Base-by-base conservation (phyloP, 92 coral and sea anemone species). In the Zoanthus solanderi region DNA sequence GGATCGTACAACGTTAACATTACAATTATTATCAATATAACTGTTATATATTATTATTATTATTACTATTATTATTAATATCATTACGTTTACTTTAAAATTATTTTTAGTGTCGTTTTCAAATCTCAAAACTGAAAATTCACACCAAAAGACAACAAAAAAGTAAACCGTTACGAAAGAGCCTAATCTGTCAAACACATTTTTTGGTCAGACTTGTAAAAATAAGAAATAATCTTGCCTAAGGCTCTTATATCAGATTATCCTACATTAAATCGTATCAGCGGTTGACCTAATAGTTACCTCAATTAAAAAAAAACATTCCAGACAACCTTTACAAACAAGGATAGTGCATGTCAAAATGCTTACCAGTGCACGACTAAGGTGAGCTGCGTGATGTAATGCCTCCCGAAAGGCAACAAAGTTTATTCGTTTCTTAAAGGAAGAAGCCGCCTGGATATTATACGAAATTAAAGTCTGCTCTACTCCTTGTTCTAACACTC, bases 281-380 rank as follows among this genome's bases (percentile, higher is more conserved):
- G 42, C 42, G 42, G 42, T 37, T 37, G 42, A 37, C 42, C 42
- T 37, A 37, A 37, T 23, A 23, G 23, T 23, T 23, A 23, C 23
- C 23, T 23, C 23, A 23, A 23, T 23, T 23, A 23, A 23, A 23
- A 23, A 23, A 23, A 23, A 23, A 23, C 23, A 23, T 23, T 23
- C 23, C 23, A 23, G 4, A 2, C 42, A 2, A 37, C 42, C 42
- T 37, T 37, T 37, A 37, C 42, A 37, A 37, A 37, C 42, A 37
- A 37, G 42, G 42, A 37, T 0, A 37, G 42, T 4, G 4, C 42
- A 37, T 37, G 42, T 6, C 7, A 28, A 14, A 17, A 30, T 7
- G 45, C 98, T 91, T 89, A 97, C 99, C 94, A 97, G 66, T 54
- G 96, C 94, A 46, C 99, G 95, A 83, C 99, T 97, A 45, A 97